phyloP scores from a whole-genome alignment of 2,888 invertebrate species.

The Perithous albicinctus region DNA sequence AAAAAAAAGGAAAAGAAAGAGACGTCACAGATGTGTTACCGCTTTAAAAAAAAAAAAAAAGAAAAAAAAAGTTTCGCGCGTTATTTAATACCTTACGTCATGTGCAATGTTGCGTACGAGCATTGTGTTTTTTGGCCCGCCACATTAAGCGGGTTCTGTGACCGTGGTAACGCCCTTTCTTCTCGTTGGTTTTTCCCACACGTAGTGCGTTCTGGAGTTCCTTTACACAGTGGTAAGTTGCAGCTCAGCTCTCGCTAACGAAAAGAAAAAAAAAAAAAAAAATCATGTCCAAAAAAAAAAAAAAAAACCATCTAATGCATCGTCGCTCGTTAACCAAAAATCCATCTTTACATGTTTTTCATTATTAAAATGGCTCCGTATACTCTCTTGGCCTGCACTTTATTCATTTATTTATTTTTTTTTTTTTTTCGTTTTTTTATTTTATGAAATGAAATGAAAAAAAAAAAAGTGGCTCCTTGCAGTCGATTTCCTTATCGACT shows the following conservation, averaged over 20 bases:
- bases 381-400: constrained; percentile 69
- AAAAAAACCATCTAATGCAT: constrained; percentile 71
- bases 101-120: constrained; percentile 77
- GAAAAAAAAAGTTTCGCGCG: constrained; percentile 27
- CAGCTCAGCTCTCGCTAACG: constrained; percentile 86
- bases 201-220: constrained; percentile 99
- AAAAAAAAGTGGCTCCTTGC: constrained; percentile 2
- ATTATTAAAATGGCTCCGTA: constrained; percentile 72
- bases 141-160: constrained; percentile 82
- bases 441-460: too few species aligned
- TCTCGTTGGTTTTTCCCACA: constrained; percentile 85
- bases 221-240: constrained; percentile 99
- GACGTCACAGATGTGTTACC: constrained; percentile 14
- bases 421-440: constrained; percentile 39
- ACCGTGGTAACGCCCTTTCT: constrained; percentile 85
- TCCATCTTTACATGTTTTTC: constrained; percentile 74
- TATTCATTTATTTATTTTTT: constrained; percentile 46
- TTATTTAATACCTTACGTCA: constrained; percentile 47
- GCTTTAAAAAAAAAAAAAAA: neutral
- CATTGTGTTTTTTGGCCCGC: constrained; percentile 74
- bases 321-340: constrained; percentile 73
- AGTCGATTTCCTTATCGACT: constrained; percentile 18
- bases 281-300: constrained; percentile 53
- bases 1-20: constrained; percentile 18
- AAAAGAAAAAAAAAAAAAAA: constrained; percentile 67